These are phyloP conservation scores for Lasius platythorax DNA, from an alignment of 2,888 invertebrate species.

Conservation along the genomic window DNA sequence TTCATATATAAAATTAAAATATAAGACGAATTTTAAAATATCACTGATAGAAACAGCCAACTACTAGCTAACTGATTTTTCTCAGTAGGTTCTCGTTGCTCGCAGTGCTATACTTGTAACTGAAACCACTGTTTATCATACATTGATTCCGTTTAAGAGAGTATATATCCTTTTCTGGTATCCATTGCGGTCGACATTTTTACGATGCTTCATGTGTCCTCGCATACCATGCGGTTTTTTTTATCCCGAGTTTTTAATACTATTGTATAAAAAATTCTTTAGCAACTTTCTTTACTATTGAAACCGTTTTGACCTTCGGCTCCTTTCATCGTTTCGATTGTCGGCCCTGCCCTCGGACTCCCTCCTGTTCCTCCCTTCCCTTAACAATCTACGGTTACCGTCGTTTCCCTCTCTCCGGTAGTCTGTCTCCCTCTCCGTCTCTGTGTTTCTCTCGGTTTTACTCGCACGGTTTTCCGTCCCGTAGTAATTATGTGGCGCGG, in stretches of 20 bases:
- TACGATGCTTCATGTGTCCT: neutral
- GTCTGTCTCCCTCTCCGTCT: neutral
- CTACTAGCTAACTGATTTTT: neutral
- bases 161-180: neutral
- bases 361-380: neutral
- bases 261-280: neutral
- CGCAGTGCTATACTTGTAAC: neutral
- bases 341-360: constrained; percentile 13
- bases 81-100: neutral
- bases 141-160: neutral
- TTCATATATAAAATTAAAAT: neutral
- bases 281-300: neutral
- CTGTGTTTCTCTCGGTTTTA: constrained; percentile 6
- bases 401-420: constrained; percentile 38
- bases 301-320: neutral
- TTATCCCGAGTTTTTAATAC: neutral
- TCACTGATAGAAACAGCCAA: neutral
- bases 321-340: constrained; percentile 25
- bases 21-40: neutral
- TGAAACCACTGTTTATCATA: neutral
- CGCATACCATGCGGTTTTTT: neutral
- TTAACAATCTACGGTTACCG: constrained; percentile 1
- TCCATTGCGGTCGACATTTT: neutral
- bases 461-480: constrained; percentile 21
- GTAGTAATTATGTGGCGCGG: constrained; percentile 42